A percentile compares a stretch with the other conserved stretches of the same genome.
These are phyloP conservation scores for Orchestia grillus DNA, from an alignment of 1,140 invertebrate species.

Conservation along the genomic window DNA sequence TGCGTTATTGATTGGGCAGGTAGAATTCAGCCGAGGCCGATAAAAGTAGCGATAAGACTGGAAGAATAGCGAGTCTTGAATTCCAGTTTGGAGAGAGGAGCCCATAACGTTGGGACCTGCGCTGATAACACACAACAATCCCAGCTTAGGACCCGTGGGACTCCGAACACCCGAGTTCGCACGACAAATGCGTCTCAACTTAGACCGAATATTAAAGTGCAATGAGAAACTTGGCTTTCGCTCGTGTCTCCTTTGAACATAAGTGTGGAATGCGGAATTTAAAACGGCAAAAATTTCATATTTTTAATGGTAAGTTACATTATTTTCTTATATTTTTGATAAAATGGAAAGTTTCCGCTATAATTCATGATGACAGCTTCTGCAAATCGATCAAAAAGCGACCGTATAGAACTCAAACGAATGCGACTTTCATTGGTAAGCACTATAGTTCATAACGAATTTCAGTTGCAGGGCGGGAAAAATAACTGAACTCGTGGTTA, in stretches of 20 bases:
- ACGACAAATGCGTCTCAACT: not conserved
- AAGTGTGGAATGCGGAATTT: not conserved
- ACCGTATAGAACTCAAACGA: too few relatives aligned
- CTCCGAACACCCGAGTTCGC: not conserved
- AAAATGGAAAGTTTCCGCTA: too few relatives aligned
- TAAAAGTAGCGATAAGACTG: conserved; percentile 1
- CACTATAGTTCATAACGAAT: too few relatives aligned
- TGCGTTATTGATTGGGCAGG: conserved; percentile 5
- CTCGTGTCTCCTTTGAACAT: not conserved
- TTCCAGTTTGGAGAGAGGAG: conserved; percentile 44
- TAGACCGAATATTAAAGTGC: not conserved
- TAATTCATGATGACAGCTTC: too few relatives aligned
- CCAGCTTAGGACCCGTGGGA: not conserved
- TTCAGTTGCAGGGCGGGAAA: too few relatives aligned
- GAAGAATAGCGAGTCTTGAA: conserved; percentile 1
- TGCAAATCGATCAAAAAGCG: too few relatives aligned
- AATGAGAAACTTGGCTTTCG: not conserved
- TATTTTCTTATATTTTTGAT: too few relatives aligned
- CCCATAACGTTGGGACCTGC: not conserved
- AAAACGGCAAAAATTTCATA: not conserved
- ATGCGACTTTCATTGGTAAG: too few relatives aligned
- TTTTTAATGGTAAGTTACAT: too few relatives aligned
- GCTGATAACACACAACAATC: conserved; percentile 20
- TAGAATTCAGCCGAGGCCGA: conserved; percentile 26
- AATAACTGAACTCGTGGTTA: too few relatives aligned